A percentile compares a stretch with the other conserved stretches of the same genome.
These are phyloP conservation scores for Chloropsis hardwickii DNA, from an alignment of 2,113 vertebrate species.

Conservation along the genomic window DNA sequence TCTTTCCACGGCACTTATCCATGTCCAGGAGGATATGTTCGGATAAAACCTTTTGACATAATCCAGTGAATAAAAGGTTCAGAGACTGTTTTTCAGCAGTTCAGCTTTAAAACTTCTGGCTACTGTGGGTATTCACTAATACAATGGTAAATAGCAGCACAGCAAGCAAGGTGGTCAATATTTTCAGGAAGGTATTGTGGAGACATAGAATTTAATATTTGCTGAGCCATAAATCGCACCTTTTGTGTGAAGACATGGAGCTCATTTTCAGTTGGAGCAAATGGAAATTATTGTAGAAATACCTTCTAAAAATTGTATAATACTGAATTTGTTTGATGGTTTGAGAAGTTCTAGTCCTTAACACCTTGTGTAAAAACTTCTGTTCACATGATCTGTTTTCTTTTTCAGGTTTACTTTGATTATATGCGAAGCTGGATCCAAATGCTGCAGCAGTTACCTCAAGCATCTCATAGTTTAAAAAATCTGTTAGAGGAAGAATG, in stretches of 20 bases:
- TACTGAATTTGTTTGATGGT: neutral
- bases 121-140: neutral
- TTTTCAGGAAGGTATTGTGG: neutral
- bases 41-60: neutral
- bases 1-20: neutral
- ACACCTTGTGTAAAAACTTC: neutral
- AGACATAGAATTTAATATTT: neutral
- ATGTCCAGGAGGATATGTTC: neutral
- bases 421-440: conserved; percentile 99
- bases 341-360: neutral
- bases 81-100: neutral
- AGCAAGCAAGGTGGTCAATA: neutral
- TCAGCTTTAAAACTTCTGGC: neutral
- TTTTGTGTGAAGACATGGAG: neutral
- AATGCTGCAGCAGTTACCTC: conserved; percentile 98
- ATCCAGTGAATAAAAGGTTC: neutral
- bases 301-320: neutral
- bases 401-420: conserved; percentile 92
- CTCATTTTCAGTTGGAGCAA: neutral
- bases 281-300: neutral
- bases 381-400: neutral
- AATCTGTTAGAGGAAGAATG: conserved; percentile 98
- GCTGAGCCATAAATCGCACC: neutral
- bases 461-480: conserved; percentile 97
- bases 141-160: neutral